Evolutionary conservation across 2,113 vertebrate genomes (phyloP), one percentile per base, ranked within the genome.

Genomic region (Myotis yumanensis): DNA sequence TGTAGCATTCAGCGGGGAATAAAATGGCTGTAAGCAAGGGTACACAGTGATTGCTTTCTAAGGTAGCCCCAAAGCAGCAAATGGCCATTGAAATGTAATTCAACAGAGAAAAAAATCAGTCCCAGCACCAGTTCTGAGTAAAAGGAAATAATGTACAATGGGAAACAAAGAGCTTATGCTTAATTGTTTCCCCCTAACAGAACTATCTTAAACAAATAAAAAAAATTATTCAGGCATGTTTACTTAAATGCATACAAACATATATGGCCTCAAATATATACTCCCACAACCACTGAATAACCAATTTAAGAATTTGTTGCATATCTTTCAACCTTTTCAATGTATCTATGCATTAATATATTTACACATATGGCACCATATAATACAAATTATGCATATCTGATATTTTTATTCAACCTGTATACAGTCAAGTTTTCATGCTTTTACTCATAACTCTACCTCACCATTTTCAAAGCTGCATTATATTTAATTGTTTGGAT

Each of bases 1-100:
- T 25, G 28, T 9, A 0, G 18, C 28, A 54, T 86, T 93, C 86
- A 86, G 40, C 20, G 20, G 82, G 76, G 93, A 89, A 92, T 52
- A 81, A 2, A 43, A 96, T 76, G 72, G 25, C 71, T 69, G 18
- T 82, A 95, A 97, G 92, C 52, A 96, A 96, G 11, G 25, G 28
- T 5, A 59, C 32, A 71, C 4, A 57, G 54, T 84, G 95, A 95
- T 46, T 88, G 30, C 20, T 81, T 97, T 96, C 66, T 79, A 93
- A 64, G 43, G 35, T 30, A 90, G 83, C 23, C 86, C 83, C 46
- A 87, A 86, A 54, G 52, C 73, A 92, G 51, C 3, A 25, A 75
- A 84, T 54, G 59, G 40, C 22, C 89, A 73, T 2, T 86, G 79
- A 94, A 92, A 86, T 48, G 48, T 54, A 59, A 88, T 79, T 69